Evolutionary conservation across 2,797 vertebrate genomes (phyloP).

Genomic region (Botia almorhae): DNA sequence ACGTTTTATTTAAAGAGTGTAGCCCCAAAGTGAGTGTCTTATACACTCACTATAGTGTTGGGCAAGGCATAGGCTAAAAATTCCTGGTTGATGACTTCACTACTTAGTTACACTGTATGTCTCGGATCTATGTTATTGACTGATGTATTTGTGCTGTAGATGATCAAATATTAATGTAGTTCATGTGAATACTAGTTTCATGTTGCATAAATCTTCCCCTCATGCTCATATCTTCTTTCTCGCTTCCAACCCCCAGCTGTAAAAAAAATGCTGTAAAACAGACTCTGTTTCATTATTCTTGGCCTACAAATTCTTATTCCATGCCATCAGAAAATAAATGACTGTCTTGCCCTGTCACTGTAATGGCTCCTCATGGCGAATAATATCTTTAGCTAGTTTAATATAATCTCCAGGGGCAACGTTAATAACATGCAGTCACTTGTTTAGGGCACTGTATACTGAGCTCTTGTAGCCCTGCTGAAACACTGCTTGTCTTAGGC

Average conservation of each 20-base stretch:
- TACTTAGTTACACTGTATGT: slow-evolving; percentile 7
- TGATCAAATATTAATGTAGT: slow-evolving; percentile 58
- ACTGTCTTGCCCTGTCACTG: slow-evolving; percentile 6
- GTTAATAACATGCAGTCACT: background rate
- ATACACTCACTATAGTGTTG: no score
- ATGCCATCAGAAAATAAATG: slow-evolving; percentile 16
- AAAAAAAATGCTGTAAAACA: slow-evolving; percentile 11
- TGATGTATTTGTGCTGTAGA: slow-evolving; percentile 47
- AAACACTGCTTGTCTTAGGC: background rate
- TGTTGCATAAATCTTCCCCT: slow-evolving; percentile 29
- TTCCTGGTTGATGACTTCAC: background rate
- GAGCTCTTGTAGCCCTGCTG: background rate
- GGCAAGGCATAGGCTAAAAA: background rate
- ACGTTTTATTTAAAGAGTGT: no score
- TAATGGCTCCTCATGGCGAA: slow-evolving; percentile 22
- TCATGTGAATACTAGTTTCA: slow-evolving; percentile 50
- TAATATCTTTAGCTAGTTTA: slow-evolving; percentile 20
- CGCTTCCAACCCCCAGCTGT: slow-evolving; percentile 2
- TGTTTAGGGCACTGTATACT: background rate
- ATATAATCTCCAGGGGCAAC: slow-evolving; percentile 4
- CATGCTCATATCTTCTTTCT: slow-evolving; percentile 18
- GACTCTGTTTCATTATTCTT: slow-evolving; percentile 26
- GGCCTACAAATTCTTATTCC: slow-evolving; percentile 24
- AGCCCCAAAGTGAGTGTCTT: no score
- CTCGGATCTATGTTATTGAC: slow-evolving; percentile 35